Conservation (phyloP, 2,888 invertebrate species). For the Orgyia antiqua region DNA sequence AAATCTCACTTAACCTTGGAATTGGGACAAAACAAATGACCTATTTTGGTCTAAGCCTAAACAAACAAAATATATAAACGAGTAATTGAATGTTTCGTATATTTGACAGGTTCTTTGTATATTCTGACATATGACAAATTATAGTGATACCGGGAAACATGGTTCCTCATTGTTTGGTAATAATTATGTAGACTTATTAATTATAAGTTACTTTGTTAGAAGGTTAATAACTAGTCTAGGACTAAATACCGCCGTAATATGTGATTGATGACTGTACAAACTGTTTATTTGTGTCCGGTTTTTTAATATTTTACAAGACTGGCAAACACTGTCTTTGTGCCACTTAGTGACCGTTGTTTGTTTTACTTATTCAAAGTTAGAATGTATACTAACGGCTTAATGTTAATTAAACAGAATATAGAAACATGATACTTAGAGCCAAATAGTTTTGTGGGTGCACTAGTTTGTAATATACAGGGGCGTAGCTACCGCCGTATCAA, state of each 20-base stretch:
- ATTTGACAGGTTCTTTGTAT: conserved; percentile 25
- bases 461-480: too few relatives aligned
- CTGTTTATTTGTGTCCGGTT: background rate
- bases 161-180: conserved; percentile 31
- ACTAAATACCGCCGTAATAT: conserved; percentile 1
- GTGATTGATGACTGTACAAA: conserved; percentile 10
- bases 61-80: conserved; percentile 12
- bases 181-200: conserved; percentile 15
- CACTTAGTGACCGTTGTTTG: too few relatives aligned
- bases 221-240: conserved; percentile 12
- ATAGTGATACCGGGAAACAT: conserved; percentile 14
- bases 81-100: conserved; percentile 32
- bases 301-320: conserved; percentile 1
- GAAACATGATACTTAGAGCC: too few relatives aligned
- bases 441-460: too few relatives aligned
- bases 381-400: too few relatives aligned
- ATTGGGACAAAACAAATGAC: conserved; percentile 6
- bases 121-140: conserved; percentile 35
- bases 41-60: conserved; percentile 11
- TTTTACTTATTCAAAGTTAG: too few relatives aligned
- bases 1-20: conserved; percentile 14
- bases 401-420: too few relatives aligned
- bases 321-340: too few relatives aligned
- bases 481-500: too few relatives aligned
- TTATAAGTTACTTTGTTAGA: conserved; percentile 10